These are phyloP conservation scores for Sminthurides aquaticus DNA, from an alignment of 2,888 invertebrate species.

Conservation along the genomic window DNA sequence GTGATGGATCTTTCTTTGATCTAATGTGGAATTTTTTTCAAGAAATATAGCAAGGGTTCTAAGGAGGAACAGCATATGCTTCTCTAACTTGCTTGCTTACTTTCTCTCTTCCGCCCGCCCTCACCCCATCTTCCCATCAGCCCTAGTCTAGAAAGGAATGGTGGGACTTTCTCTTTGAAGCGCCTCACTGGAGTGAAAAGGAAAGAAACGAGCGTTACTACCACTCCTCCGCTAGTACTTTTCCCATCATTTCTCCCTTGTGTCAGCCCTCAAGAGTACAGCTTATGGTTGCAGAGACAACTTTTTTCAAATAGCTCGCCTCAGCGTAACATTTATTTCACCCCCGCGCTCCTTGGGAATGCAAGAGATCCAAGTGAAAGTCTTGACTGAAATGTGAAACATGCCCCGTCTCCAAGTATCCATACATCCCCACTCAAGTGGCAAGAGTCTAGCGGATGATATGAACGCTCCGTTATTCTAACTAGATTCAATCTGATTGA, in stretches of 20 bases:
- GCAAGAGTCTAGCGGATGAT: too few species aligned
- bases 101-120: not conserved
- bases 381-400: too few species aligned
- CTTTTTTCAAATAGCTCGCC: not conserved
- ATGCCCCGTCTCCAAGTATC: too few species aligned
- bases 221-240: conserved; percentile 8
- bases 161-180: conserved; percentile 34
- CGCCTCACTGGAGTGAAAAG: conserved; percentile 29
- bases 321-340: too few species aligned
- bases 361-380: too few species aligned
- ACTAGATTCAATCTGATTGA: too few species aligned
- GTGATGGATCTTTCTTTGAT: conserved; percentile 34
- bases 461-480: too few species aligned
- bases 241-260: conserved; percentile 10
- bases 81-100: not conserved
- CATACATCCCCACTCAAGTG: too few species aligned
- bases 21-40: conserved; percentile 32
- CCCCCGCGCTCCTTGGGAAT: too few species aligned
- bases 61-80: not conserved
- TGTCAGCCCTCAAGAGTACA: not conserved
- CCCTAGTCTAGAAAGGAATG: not conserved
- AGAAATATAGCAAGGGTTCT: not conserved
- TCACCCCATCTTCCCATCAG: not conserved
- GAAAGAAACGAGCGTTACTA: conserved; percentile 15
- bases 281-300: not conserved